Conservation (phyloP, 2,797 vertebrate species). For the Erithacus rubecula region DNA sequence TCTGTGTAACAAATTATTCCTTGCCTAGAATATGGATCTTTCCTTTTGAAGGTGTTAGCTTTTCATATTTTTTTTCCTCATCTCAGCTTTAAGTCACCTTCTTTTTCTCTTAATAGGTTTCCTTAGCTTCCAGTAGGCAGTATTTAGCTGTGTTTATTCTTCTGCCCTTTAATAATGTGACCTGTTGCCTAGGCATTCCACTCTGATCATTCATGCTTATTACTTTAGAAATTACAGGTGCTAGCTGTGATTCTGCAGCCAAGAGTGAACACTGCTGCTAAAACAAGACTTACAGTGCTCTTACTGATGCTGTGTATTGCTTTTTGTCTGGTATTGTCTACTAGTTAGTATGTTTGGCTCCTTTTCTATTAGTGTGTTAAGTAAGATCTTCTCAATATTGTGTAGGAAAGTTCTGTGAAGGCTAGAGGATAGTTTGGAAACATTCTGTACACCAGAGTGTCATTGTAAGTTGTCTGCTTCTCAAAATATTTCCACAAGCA, state of each 20-base stretch:
- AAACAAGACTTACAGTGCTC: neutral
- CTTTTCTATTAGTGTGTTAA: neutral
- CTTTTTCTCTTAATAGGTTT: neutral
- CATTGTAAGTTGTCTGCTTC: neutral
- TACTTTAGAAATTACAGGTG: slow-evolving; percentile 22
- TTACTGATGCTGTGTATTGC: neutral
- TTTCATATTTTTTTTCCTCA: neutral
- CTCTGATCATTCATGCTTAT: neutral
- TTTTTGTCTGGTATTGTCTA: neutral
- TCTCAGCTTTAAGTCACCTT: neutral
- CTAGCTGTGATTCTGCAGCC: neutral
- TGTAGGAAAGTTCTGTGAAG: neutral
- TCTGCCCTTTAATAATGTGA: neutral
- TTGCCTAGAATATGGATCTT: neutral
- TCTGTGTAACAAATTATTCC: neutral
- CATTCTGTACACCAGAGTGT: neutral
- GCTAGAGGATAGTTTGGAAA: neutral
- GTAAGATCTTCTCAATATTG: neutral
- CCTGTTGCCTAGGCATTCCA: neutral
- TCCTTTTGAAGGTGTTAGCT: neutral
- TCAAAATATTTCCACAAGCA: neutral
- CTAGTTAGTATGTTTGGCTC: neutral
- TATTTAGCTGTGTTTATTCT: slow-evolving; percentile 4
- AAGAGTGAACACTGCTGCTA: slow-evolving; percentile 10
- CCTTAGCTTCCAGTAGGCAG: neutral